Conservation (phyloP, 1,140 invertebrate genomes). For the Ostrea denselamellosa region DNA sequence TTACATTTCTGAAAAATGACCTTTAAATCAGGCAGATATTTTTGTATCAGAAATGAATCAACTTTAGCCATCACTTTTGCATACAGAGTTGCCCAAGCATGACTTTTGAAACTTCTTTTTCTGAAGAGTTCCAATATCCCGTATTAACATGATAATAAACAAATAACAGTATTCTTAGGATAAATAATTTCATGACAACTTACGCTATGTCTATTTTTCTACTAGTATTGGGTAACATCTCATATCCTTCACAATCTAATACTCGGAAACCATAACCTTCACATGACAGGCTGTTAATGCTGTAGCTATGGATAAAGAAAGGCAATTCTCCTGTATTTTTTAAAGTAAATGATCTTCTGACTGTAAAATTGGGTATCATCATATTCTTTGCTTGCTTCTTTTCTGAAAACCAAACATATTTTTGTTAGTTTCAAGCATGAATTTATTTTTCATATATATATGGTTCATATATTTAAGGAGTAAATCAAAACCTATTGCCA, state of each 20-base stretch:
- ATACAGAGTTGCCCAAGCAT: too few species aligned
- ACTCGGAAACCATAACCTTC: conserved; percentile 93
- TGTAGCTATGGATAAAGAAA: conserved; percentile 85
- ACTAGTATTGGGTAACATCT: conserved; percentile 89
- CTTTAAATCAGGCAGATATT: too few species aligned
- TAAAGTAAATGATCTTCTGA: conserved; percentile 91
- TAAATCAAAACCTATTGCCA: too few species aligned
- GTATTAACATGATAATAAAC: too few species aligned
- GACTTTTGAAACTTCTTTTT: too few species aligned
- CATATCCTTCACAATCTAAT: conserved; percentile 90
- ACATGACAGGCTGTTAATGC: conserved; percentile 87
- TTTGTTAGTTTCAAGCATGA: not conserved
- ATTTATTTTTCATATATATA: not conserved
- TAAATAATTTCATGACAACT: conserved; percentile 56
- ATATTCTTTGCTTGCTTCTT: conserved; percentile 79
- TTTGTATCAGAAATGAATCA: too few species aligned
- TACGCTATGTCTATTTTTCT: conserved; percentile 91
- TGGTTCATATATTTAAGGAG: too few species aligned
- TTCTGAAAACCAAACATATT: conserved; percentile 73
- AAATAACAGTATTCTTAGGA: too few species aligned
- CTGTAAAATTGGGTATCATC: conserved; percentile 85
- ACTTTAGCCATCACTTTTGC: too few species aligned
- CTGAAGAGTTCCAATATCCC: too few species aligned
- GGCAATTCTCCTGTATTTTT: conserved; percentile 92
- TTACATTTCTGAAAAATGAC: too few species aligned